Evolutionary conservation across 2,888 invertebrate genomes (phyloP), one percentile per base, ranked within the genome.

Genomic region (Coecobrya sp.): DNA sequence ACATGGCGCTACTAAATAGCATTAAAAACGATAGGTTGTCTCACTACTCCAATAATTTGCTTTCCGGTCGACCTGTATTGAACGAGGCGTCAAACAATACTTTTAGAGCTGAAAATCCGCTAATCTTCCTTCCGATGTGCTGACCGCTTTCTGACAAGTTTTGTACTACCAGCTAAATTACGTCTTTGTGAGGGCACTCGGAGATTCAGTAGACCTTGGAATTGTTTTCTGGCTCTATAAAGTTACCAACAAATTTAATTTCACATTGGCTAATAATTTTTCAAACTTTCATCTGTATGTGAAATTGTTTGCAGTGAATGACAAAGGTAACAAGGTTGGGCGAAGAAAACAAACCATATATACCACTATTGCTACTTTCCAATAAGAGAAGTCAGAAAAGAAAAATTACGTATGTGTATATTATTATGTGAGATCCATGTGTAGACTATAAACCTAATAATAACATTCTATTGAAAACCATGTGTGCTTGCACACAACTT

Each of bases 301-400:
- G 42, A 22, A 13, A 49, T 49, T 76, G 45, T 45, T 76, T 76
- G 49, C 19, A 76, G 49, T 25, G 49, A 13, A 73, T 49, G 49
- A 76, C 13, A 76, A 49, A 76, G 49, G 76, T 45, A 49, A 76
- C 49, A 76, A 76, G 49, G 49, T 45, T 76, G 22, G 8, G 5
- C n/a, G 70, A 19, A n/a, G 36, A 42, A 42, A 42, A 73, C 16
- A n/a, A 68, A 10, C 30, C 30, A 3, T 8, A 2, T 8, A 2
- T n/a, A n/a, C n/a, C 55, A n/a, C 55, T 5, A 5, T 55, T 55
- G 4, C 55, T 55, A 13, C 55, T 3, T 52, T 52, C 16, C 52
- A 55, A n/a, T 55, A n/a, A 16, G 1, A n/a, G 16, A 19, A 55
- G n/a, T 55, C 16, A 5, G 13, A 55, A n/a, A 55, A 16, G 19